Evolutionary conservation across 1,140 invertebrate genomes (phyloP), one percentile per base, ranked within the genome.

Genomic region (Aphis craccivora): DNA sequence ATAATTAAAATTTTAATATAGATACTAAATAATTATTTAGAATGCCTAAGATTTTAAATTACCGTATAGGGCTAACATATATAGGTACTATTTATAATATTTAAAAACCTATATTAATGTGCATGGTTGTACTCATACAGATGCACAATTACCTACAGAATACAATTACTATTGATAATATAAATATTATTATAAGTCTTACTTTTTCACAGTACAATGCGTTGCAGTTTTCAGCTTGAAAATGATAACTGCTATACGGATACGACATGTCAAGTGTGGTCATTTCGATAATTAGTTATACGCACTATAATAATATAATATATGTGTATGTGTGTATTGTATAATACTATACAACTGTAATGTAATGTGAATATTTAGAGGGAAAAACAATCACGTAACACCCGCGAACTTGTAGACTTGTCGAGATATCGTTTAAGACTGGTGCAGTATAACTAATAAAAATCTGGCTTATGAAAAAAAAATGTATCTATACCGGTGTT

Each of bases 191-290:
- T 11, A 60, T 40, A 53, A 45, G 18, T 48, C 91, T 84, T 92
- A 93, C 91, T 53, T 84, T 93, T 84, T 93, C 91, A n/a, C 84
- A 93, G 76, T 83, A 93, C 45, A 51, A 84, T 51, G 91, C 45
- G 91, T 93, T 83, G 81, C 81, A 93, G 22, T 84, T 93, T 37
- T 93, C 76, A 23, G 30, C 91, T 30, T 40, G 37, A 40, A 83
- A 53, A 84, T 93, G 81, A 86, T 83, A 53, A 55, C 48, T 43
- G 76, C 48, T 55, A 14, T 93, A 93, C 35, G 91, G 76, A 55
- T 93, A 93, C 20, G 91, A 93, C 91, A 84, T 93, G 25, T 93
- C 91, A 5, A 93, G 23, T 55, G 91, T 93, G 25, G 91, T 93
- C 91, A 93, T 93, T 86, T 86, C 91, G 91, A 43, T 40, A 43